phyloP scores from a whole-genome alignment of 2,888 invertebrate genomes.

The Caenorhabditis sp. region DNA sequence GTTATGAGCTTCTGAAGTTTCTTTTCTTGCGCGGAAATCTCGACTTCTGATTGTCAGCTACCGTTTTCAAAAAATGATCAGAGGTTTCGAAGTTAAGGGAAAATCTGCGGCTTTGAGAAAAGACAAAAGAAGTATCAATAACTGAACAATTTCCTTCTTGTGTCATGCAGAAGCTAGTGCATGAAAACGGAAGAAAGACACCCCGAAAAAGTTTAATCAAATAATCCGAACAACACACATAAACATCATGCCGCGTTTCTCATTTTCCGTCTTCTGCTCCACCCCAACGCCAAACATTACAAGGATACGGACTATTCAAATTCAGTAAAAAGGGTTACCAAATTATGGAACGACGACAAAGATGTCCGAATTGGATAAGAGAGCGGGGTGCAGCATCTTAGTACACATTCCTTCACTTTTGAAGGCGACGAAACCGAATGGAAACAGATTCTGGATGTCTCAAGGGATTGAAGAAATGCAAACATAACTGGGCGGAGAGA shows the following conservation, averaged over 20 bases:
- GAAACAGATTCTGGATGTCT: slow-evolving; percentile 34
- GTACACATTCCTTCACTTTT: slow-evolving; percentile 52
- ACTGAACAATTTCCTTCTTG: background rate
- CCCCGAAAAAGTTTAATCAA: slow-evolving; percentile 44
- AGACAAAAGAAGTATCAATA: background rate
- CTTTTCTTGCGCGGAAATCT: no score
- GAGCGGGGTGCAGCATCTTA: slow-evolving; percentile 8
- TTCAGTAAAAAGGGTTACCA: slow-evolving; percentile 30
- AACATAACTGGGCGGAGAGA: slow-evolving; percentile 14
- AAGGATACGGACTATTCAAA: slow-evolving; percentile 12
- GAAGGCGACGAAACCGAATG: slow-evolving; percentile 38
- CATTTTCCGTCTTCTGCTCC: slow-evolving; percentile 10
- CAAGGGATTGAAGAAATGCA: slow-evolving; percentile 25
- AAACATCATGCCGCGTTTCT: slow-evolving; percentile 41
- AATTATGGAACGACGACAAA: slow-evolving; percentile 35
- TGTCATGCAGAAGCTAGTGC: slow-evolving; percentile 10
- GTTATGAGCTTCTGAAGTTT: no score
- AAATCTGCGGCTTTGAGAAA: background rate
- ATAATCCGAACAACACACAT: slow-evolving; percentile 58
- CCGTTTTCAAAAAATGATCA: no score
- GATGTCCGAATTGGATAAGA: slow-evolving; percentile 8
- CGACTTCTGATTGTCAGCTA: no score
- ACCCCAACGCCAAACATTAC: slow-evolving; percentile 25
- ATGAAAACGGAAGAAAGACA: slow-evolving; percentile 25
- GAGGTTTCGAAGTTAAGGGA: no score